Base-by-base conservation (phyloP, 2,113 vertebrate species). In the Amphiprion ocellaris region DNA sequence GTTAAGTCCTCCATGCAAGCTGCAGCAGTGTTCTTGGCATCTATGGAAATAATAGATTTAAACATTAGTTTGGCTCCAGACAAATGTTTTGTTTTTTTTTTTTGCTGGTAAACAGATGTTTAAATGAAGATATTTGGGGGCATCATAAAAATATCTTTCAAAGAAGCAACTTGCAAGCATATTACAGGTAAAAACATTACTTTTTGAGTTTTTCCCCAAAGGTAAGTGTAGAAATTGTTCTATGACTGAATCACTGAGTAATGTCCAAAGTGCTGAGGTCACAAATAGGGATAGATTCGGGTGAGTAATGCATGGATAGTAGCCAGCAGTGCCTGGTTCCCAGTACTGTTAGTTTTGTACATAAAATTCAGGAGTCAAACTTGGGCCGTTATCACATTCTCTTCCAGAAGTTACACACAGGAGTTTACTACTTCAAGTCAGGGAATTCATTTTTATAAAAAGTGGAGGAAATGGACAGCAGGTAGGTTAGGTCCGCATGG, bases 81-180 rank as follows among this genome's bases (percentile, higher is more conserved):
- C n/a, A 12, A 0, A 44, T 33, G 0, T n/a, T n/a, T n/a, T n/a
- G n/a, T n/a, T n/a, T n/a, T n/a, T 21, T 64, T 52, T 19, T 24
- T 41, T 41, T 9, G 5, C 9, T 7, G 15, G 15, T 0, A 0
- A n/a, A 1, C 19, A 52, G 0, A 59, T 21, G 10, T 47, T 47
- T 23, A 47, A 10, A 50, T 3, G 1, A 26, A 26, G 26, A 26
- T 26, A 26, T 53, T 44, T 50, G 4, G 11, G 4, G 14, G 12
- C 12, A 41, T 26, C 58, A 23, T 10, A 70, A 11, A 63, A 52
- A 4, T 21, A 49, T 1, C 21, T 19, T 47, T 14, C 33, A 17
- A 68, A 37, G 4, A n/a, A 0, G 3, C 21, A 55, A 41, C 11
- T 16, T 70, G 24, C 19, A 28, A 28, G n/a, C 41, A 19, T 9